Evolutionary conservation across 2,113 vertebrate species (phyloP).

Genomic region (Sylvietta virens): DNA sequence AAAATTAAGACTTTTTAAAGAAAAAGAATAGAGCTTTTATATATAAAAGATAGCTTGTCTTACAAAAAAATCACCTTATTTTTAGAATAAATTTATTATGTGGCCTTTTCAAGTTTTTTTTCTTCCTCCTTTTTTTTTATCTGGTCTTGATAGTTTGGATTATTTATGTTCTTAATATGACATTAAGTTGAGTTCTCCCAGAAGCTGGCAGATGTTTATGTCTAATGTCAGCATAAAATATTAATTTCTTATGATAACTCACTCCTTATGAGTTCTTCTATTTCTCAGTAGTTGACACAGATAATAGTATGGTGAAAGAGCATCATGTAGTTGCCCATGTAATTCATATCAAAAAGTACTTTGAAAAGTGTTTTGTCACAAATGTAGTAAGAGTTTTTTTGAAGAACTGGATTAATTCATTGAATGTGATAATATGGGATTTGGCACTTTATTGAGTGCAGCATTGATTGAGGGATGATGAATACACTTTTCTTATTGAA

Average conservation of each 20-base stretch:
- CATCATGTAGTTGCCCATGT: not conserved
- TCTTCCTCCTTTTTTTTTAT: not conserved
- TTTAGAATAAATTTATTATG: not conserved
- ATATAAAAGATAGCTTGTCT: not conserved
- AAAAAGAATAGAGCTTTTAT: not conserved
- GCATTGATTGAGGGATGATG: not conserved
- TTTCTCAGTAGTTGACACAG: not conserved
- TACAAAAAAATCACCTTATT: not conserved
- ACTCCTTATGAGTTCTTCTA: not conserved
- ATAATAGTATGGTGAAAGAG: not conserved
- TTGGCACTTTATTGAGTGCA: not conserved
- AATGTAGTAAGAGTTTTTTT: not conserved
- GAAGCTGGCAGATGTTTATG: not conserved
- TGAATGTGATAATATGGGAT: not conserved
- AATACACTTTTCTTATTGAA: not conserved
- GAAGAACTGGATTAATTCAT: not conserved
- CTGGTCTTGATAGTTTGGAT: rapidly evolving
- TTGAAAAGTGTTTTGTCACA: not conserved
- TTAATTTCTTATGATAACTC: not conserved
- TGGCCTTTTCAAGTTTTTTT: not conserved
- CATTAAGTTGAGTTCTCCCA: not conserved
- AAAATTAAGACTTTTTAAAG: not conserved
- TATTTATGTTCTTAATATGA: not conserved
- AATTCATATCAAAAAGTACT: not conserved
- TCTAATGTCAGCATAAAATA: not conserved